Conservation (phyloP, 1,140 invertebrate genomes). For the Araneus ventricosus region DNA sequence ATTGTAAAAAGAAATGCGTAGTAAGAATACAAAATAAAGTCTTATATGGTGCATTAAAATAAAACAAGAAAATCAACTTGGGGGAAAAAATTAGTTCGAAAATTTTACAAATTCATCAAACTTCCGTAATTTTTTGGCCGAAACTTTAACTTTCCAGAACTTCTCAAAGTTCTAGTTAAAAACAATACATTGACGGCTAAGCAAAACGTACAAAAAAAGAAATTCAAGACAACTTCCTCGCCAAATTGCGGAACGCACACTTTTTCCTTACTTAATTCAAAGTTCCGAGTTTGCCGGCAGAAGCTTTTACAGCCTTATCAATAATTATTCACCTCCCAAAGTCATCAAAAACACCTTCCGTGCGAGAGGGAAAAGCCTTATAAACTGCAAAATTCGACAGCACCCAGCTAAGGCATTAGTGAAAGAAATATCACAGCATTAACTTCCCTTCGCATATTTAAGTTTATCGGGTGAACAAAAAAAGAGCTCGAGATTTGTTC, state of each 20-base stretch:
- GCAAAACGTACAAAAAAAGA: background rate
- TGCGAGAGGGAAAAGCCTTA: background rate
- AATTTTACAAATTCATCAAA: background rate
- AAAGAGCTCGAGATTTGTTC: conserved; percentile 63
- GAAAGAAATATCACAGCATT: conserved; percentile 73
- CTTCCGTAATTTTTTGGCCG: background rate
- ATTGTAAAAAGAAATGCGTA: too few relatives aligned
- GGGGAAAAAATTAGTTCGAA: too few relatives aligned
- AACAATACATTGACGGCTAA: background rate
- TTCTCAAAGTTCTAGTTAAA: background rate
- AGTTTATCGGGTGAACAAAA: conserved; percentile 40
- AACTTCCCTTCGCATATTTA: conserved; percentile 50
- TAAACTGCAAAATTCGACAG: conserved; percentile 41
- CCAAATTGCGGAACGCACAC: background rate
- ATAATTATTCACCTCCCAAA: conserved; percentile 57
- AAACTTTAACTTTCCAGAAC: background rate
- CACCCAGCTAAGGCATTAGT: conserved; percentile 33
- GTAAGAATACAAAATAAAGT: too few relatives aligned
- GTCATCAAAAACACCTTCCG: conserved; percentile 29
- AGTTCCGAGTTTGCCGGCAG: background rate
- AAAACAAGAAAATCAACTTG: too few relatives aligned
- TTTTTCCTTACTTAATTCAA: conserved; percentile 48
- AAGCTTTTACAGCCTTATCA: conserved; percentile 29
- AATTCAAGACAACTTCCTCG: background rate
- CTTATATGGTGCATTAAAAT: too few relatives aligned